These are phyloP conservation scores for Decapterus maruadsi DNA, from an alignment of 2,797 vertebrate species.

Conservation along the genomic window DNA sequence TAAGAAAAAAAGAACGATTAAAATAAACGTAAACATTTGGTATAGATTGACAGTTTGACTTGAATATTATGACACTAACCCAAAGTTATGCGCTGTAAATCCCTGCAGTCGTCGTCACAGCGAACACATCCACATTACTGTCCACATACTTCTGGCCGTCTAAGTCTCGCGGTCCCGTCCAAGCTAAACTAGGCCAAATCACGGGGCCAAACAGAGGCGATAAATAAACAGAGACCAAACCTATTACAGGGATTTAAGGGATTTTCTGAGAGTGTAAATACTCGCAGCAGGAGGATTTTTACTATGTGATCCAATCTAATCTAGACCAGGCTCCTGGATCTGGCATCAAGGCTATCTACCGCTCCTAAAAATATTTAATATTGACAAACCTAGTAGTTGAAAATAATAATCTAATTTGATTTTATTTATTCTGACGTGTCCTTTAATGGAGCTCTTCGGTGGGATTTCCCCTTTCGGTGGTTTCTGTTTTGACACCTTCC, in stretches of 20 bases:
- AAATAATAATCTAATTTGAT: too few relatives aligned
- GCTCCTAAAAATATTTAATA: not conserved
- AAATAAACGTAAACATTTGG: too few relatives aligned
- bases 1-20: too few relatives aligned
- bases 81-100: too few relatives aligned
- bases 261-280: constrained; percentile 25
- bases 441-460: not conserved
- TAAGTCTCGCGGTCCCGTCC: not conserved
- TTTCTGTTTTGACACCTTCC: constrained; percentile 38
- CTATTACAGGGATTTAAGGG: constrained; percentile 23
- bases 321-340: constrained; percentile 6
- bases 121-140: not conserved
- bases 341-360: not conserved
- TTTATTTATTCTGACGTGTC: not conserved
- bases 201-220: constrained; percentile 4
- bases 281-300: constrained; percentile 6
- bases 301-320: constrained; percentile 24
- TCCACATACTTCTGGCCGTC: not conserved
- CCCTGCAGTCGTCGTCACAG: too few relatives aligned
- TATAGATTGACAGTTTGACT: too few relatives aligned
- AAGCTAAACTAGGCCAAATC: not conserved
- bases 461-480: constrained; percentile 26
- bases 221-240: constrained; percentile 32
- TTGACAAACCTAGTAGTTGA: too few relatives aligned
- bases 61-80: too few relatives aligned